phyloP scores from a whole-genome alignment of 2,888 invertebrate species.

The Caenorhabditis plicata region DNA sequence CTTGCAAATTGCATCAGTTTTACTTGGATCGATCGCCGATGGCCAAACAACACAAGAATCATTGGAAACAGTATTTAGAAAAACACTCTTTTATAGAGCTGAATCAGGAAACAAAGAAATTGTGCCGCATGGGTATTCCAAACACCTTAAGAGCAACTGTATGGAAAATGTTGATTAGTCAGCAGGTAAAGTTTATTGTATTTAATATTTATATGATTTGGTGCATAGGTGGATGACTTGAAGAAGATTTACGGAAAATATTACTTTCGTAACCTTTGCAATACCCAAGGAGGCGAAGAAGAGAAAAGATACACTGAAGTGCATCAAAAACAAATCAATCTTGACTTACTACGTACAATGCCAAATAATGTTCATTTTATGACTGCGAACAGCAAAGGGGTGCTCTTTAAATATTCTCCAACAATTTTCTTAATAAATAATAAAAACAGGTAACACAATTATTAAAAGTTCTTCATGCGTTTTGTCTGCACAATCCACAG shows the following conservation, averaged over 20 bases:
- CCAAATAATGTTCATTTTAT: constrained; percentile 70
- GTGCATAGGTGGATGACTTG: constrained; percentile 66
- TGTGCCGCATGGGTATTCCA: constrained; percentile 69
- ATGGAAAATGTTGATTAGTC: constrained; percentile 68
- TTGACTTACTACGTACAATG: constrained; percentile 71
- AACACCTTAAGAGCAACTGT: constrained; percentile 67
- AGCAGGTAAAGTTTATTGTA: too few species aligned
- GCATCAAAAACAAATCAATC: constrained; percentile 70
- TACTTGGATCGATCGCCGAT: constrained; percentile 53
- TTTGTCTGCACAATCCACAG: constrained; percentile 69
- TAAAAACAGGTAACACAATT: constrained; percentile 70
- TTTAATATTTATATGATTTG: too few species aligned
- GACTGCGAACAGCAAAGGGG: constrained; percentile 69
- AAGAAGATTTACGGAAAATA: constrained; percentile 68
- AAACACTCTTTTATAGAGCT: constrained; percentile 43
- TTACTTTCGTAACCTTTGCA: constrained; percentile 69
- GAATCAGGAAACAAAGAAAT: constrained; percentile 67
- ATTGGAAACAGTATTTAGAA: constrained; percentile 67
- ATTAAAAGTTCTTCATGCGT: constrained; percentile 70
- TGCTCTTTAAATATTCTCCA: constrained; percentile 43
- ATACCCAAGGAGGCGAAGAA: constrained; percentile 64
- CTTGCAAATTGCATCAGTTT: constrained; percentile 67
- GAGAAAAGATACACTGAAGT: constrained; percentile 68
- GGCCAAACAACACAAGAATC: constrained; percentile 66
- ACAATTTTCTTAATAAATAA: constrained; percentile 23